A percentile compares a stretch with the other conserved stretches of the same genome.
Conservation (phyloP, 37 sponge, comb jelly and placozoan species). For the Diacarnus erythraeanus region DNA sequence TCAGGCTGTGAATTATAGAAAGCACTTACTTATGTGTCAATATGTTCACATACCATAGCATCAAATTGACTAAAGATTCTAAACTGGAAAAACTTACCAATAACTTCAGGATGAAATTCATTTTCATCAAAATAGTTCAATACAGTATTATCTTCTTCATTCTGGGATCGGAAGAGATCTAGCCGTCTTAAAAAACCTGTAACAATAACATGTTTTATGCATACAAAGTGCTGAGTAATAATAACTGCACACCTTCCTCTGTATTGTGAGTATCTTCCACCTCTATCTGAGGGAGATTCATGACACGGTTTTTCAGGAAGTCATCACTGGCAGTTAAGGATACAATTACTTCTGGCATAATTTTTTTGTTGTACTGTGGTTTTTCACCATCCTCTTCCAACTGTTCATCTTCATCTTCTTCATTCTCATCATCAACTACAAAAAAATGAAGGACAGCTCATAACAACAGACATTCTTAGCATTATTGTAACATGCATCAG, state of each 20-base stretch:
- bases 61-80: neutral
- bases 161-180: slow-evolving; percentile 52
- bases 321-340: slow-evolving; percentile 81
- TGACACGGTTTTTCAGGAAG: slow-evolving; percentile 87
- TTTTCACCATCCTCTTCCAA: slow-evolving; percentile 28
- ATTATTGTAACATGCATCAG: too few species aligned
- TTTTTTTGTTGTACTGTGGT: slow-evolving; percentile 48
- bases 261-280: slow-evolving; percentile 90
- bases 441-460: neutral
- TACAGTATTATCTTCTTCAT: slow-evolving; percentile 89
- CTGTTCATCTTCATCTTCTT: slow-evolving; percentile 13
- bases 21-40: neutral
- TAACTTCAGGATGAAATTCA: slow-evolving; percentile 83
- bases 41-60: too few species aligned
- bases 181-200: slow-evolving; percentile 65
- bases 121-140: slow-evolving; percentile 95
- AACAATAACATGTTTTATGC: neutral
- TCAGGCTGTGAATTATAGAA: too few species aligned
- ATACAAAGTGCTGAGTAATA: neutral
- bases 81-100: slow-evolving; percentile 33
- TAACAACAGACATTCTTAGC: neutral
- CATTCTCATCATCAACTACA: slow-evolving; percentile 41
- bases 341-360: slow-evolving; percentile 92
- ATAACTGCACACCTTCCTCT: slow-evolving; percentile 69
- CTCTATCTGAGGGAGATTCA: slow-evolving; percentile 86